phyloP scores from a whole-genome alignment of 2,797 vertebrate genomes.

The Poecilia velifera region DNA sequence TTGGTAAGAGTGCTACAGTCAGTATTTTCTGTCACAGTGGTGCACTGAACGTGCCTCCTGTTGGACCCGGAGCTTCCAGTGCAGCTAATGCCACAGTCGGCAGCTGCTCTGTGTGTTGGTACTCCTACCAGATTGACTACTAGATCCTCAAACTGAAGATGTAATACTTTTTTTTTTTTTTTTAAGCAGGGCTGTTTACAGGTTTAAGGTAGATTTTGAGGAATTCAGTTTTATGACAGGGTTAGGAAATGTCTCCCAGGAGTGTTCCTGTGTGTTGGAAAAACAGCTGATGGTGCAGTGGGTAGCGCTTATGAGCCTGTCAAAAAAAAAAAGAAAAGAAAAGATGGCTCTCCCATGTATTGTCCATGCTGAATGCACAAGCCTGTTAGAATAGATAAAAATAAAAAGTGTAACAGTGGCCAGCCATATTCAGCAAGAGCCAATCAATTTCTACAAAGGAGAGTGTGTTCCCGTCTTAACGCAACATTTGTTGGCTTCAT shows the following conservation, averaged over 20 bases:
- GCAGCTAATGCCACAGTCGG: constrained; percentile 22
- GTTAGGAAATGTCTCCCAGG: background rate
- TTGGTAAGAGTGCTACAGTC: constrained; percentile 69
- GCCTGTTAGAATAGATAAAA: background rate
- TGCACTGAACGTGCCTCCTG: constrained; percentile 57
- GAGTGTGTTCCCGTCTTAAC: background rate
- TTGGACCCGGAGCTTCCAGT: constrained; percentile 39
- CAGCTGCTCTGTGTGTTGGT: constrained; percentile 31
- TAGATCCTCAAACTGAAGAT: background rate
- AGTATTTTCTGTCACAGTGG: constrained; percentile 68
- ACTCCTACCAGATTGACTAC: background rate
- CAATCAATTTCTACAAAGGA: background rate
- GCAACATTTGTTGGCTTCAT: background rate
- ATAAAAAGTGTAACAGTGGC: background rate
- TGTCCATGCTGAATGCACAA: background rate
- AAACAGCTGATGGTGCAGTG: background rate
- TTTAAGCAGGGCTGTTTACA: background rate
- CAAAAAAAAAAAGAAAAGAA: background rate
- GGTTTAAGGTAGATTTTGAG: background rate
- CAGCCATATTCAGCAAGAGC: background rate
- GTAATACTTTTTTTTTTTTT: background rate
- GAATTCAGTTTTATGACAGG: background rate
- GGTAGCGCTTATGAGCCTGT: background rate
- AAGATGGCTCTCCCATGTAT: background rate
- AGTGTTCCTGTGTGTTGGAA: background rate